Conservation (phyloP, 2,113 vertebrate species). For the Nanorana parkeri region DNA sequence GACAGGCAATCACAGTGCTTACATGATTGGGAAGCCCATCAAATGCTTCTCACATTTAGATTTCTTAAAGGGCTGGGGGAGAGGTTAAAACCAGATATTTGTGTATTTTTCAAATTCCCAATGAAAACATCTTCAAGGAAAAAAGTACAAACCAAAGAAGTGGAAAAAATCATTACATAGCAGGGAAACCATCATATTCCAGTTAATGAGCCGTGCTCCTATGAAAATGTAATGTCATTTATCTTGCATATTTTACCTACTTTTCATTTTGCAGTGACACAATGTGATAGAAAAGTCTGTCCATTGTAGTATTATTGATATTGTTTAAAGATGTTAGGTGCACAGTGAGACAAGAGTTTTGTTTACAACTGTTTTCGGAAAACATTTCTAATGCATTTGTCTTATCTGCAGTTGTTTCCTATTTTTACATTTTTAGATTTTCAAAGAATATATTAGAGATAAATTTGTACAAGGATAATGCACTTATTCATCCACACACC, state of each 20-base stretch:
- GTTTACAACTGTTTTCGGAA: neutral
- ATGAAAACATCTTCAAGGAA: neutral
- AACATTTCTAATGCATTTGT: no score
- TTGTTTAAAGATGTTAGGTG: constrained; percentile 10
- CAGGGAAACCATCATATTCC: constrained; percentile 4
- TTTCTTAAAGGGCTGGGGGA: no score
- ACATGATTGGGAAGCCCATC: no score
- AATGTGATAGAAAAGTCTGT: neutral
- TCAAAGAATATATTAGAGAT: no score
- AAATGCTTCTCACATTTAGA: no score
- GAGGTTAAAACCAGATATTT: neutral
- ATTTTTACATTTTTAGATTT: neutral
- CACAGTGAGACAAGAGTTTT: neutral
- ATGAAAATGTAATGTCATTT: constrained; percentile 19
- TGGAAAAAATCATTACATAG: constrained; percentile 26
- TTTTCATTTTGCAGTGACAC: neutral
- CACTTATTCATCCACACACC: no score
- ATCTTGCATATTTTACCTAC: constrained; percentile 6
- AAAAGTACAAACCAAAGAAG: constrained; percentile 3
- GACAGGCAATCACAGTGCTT: no score
- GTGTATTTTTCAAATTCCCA: neutral
- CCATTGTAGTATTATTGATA: neutral
- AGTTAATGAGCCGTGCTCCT: constrained; percentile 20
- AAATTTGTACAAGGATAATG: no score
- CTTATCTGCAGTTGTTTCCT: neutral